Conservation (phyloP, 2,797 vertebrate species). For the Phrynocephalus vlangalii region DNA sequence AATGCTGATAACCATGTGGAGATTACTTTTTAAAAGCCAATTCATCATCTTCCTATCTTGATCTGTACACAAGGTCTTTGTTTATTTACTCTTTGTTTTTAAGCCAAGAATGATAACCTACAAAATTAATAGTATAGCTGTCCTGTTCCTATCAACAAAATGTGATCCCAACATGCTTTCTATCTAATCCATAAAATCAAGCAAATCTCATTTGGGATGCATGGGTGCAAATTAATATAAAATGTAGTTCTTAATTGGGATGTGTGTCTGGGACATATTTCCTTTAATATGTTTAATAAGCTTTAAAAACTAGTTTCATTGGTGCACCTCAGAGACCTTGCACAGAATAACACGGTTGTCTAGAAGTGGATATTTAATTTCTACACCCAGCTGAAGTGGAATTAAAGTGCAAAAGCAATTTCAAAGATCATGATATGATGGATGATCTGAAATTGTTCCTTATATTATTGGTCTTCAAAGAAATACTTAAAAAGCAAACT, state of each 20-base stretch:
- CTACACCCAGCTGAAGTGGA: slow-evolving; percentile 68
- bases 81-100: not conserved
- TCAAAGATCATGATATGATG: slow-evolving; percentile 61
- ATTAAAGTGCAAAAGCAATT: slow-evolving; percentile 73
- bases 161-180: not conserved
- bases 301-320: slow-evolving; percentile 64
- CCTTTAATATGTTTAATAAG: slow-evolving; percentile 58
- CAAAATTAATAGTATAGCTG: slow-evolving; percentile 3
- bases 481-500: slow-evolving; percentile 45
- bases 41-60: not conserved
- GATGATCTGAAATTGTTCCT: slow-evolving; percentile 65
- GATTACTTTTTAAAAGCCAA: not conserved
- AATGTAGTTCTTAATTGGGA: slow-evolving; percentile 53
- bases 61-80: not conserved
- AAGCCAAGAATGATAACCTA: slow-evolving; percentile 8
- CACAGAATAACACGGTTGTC: slow-evolving; percentile 66
- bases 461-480: slow-evolving; percentile 28
- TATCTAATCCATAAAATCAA: slow-evolving; percentile 41
- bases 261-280: slow-evolving; percentile 55
- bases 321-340: slow-evolving; percentile 57
- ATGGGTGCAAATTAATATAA: slow-evolving; percentile 56
- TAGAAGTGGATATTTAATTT: slow-evolving; percentile 73
- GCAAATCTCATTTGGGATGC: slow-evolving; percentile 31
- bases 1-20: not conserved
- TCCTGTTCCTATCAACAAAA: slow-evolving; percentile 3